Evolutionary conservation across 2,797 vertebrate species (phyloP), one percentile per base, ranked within the genome.

Genomic region (Poecilia wingei): DNA sequence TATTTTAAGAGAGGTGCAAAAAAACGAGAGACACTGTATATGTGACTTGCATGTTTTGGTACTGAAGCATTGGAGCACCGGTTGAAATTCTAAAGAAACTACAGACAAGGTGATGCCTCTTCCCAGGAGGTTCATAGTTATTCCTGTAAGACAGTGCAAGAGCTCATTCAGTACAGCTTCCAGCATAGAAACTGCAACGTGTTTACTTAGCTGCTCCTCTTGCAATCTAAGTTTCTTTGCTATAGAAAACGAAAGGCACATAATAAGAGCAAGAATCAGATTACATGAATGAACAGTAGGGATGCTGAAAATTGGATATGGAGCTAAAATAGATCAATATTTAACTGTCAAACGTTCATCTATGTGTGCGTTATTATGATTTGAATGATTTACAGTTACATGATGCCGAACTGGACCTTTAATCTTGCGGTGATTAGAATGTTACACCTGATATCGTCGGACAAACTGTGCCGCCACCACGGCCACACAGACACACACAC

Each of bases 381-480:
- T 70, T 70, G 25, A 28, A 46, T 46, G 13, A 46, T 70, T 70
- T 70, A 46, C 41, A 46, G 22, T n/a, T n/a, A 47, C 45, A 20
- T 57, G 55, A 47, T 20, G 31, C 45, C 36, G 25, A 82, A 79
- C 6, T 47, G 78, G 6, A 64, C 64, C 57, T 39, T 85, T 82
- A 84, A 75, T 47, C 73, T 72, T 76, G 25, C 49, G 80, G 47
- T 73, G 81, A 82, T 59, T 74, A 46, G 47, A 76, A 81, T 77
- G 72, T 73, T 81, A 75, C 45, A 77, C 83, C 33, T 70, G 78
- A 90, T 84, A 83, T 72, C 25, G 51, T 88, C 46, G 76, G 72
- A 87, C 84, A 79, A 61, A 81, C 36, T 51, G 5, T 33, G 36
- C 8, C 72, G 10, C 72, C 6, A 28, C 14, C 49, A 45, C 7